Evolutionary conservation across 2,113 vertebrate genomes (phyloP), one percentile per base, ranked within the genome.

Genomic region (Guaruba guarouba): DNA sequence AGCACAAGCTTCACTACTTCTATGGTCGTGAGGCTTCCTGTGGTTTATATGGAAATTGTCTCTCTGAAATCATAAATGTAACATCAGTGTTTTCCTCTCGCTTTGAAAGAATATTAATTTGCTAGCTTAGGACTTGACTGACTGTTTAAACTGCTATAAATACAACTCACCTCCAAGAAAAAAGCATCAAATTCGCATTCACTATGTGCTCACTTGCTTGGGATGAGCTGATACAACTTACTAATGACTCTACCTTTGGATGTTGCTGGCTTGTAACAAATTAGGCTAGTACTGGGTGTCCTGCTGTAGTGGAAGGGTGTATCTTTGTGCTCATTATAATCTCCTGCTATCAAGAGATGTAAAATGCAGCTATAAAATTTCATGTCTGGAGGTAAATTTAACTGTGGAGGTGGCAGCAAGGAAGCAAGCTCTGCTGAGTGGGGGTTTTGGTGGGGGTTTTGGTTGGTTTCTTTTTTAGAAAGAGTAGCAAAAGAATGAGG

Each of bases 81-180:
- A 74, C 89, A 92, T 92, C 90, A 83, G 76, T 92, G 86, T 95
- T 95, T 91, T 92, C 86, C 39, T 94, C 86, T 97, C 29, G 0
- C 88, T 96, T 96, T 90, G 88, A 55, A 86, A 70, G 77, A 82
- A 80, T 85, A 88, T 96, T 92, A 94, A 97, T 96, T 94, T 94
- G 33, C 70, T 80, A 43, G 90, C 81, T 76, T 75, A 95, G 88
- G 95, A 73, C 55, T 95, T 93, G 76, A 35, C 76, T 94, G 69
- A 55, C 86, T 91, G 6, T 71, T 88, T 82, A 88, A 81, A 80
- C 57, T 63, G 61, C 81, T 96, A 61, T 92, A 89, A 88, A 95
- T 85, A 74, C 52, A 79, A 37, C 37, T 90, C 55, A 74, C 63
- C 67, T 96, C 82, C 49, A 54, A 89, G 87, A 49, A 66, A 61